Percentiles rank a stretch among this genome's conserved stretches.
Evolutionary conservation across 2,888 invertebrate genomes (phyloP).

Genomic region (Hirtodrosophila duncani): DNA sequence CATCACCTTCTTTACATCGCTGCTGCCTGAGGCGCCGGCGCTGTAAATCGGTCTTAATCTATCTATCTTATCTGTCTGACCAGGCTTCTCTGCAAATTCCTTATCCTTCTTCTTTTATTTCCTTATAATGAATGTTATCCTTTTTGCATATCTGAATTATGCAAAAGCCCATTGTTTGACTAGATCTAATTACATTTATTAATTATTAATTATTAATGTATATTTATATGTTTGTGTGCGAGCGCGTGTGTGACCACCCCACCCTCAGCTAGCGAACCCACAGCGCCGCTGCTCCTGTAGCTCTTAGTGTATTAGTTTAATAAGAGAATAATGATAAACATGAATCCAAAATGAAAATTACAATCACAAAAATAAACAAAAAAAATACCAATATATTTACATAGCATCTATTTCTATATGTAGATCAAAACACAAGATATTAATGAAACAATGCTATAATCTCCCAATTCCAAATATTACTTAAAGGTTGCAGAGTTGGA

Average conservation of each 20-base stretch:
- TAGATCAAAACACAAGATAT: constrained; percentile 36
- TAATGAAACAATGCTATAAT: constrained; percentile 33
- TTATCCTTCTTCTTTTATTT: constrained; percentile 7
- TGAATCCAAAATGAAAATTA: constrained; percentile 56
- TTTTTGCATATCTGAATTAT: constrained; percentile 45
- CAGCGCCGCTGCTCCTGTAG: constrained; percentile 26
- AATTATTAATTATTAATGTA: constrained; percentile 39
- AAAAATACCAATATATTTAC: not conserved
- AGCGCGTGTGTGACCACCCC: not conserved
- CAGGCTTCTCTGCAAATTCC: not conserved
- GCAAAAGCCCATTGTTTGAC: constrained; percentile 36
- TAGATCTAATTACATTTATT: constrained; percentile 40
- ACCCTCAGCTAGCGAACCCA: too few relatives aligned
- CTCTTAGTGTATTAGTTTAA: constrained; percentile 34
- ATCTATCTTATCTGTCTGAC: too few relatives aligned
- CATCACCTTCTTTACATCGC: constrained; percentile 94
- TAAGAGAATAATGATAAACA: constrained; percentile 39
- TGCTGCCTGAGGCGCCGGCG: constrained; percentile 92
- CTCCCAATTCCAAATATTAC: constrained; percentile 1
- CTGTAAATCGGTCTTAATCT: constrained; percentile 49
- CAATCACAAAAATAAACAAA: constrained; percentile 5
- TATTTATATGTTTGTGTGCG: constrained; percentile 26
- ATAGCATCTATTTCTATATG: constrained; percentile 14
- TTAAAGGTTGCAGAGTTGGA: too few relatives aligned
- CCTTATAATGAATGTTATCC: constrained; percentile 40